Conservation (phyloP, 2,113 vertebrate genomes). For the Mormyrus lacerda region DNA sequence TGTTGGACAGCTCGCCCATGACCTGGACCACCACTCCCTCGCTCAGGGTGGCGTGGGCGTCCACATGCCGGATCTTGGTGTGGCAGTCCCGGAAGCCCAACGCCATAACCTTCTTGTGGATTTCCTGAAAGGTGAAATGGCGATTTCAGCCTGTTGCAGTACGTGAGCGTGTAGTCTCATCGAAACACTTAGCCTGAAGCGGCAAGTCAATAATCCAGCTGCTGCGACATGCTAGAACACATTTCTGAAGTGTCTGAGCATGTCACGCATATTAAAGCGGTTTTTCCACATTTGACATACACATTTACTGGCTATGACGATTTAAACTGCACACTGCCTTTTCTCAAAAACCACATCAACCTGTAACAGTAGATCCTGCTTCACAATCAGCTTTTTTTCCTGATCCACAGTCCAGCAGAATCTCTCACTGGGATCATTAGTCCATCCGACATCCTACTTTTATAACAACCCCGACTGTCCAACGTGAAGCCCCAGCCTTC, state of each 20-base stretch:
- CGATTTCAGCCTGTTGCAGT: not conserved
- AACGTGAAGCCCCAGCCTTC: not conserved
- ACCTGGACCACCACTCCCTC: slow-evolving; percentile 97
- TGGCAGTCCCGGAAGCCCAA: slow-evolving; percentile 93
- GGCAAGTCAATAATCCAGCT: not conserved
- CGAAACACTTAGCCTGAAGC: not conserved
- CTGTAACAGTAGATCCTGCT: not conserved
- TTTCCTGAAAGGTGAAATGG: slow-evolving; percentile 55
- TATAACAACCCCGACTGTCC: not conserved
- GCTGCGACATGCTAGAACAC: not conserved
- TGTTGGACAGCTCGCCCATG: slow-evolving; percentile 95
- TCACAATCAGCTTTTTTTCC: not conserved
- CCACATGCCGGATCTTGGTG: slow-evolving; percentile 92
- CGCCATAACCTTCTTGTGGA: slow-evolving; percentile 94
- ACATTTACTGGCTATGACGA: not conserved
- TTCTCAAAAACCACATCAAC: not conserved
- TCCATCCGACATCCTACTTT: not conserved
- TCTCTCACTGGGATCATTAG: not conserved
- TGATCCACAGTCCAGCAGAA: not conserved
- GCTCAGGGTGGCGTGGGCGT: slow-evolving; percentile 89
- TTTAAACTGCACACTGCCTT: not conserved
- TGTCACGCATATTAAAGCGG: not conserved
- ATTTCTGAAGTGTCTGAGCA: not conserved
- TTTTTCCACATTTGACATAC: not conserved
- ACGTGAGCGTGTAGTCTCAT: too few relatives aligned